phyloP scores from a whole-genome alignment of 2,113 vertebrate genomes.

The Gymnocephalus cernua region DNA sequence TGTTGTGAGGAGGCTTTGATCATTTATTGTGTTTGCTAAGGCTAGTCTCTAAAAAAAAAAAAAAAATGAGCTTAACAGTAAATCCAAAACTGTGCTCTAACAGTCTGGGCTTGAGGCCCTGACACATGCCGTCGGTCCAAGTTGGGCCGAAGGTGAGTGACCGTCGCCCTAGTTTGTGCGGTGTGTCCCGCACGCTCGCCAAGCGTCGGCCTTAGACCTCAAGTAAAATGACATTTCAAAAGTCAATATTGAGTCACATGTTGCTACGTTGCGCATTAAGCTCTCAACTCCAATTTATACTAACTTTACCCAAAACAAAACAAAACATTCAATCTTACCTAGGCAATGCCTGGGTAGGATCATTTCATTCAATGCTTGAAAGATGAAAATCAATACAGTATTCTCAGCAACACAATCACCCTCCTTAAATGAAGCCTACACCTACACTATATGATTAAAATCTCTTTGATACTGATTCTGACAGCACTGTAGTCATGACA shows the following conservation, averaged over 20 bases:
- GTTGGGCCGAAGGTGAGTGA: too few species aligned
- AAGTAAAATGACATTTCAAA: conserved; percentile 24
- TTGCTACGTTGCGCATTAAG: neutral
- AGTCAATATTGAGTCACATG: conserved; percentile 40
- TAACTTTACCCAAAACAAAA: neutral
- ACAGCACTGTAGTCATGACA: neutral
- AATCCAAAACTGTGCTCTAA: neutral
- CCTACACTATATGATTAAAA: conserved; percentile 1
- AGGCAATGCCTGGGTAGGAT: neutral
- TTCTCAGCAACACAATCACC: conserved; percentile 5
- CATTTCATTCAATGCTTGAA: conserved; percentile 3
- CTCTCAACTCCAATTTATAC: neutral
- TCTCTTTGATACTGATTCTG: neutral
- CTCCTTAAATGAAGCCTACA: neutral
- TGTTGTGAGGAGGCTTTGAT: conserved; percentile 24
- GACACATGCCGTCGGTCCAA: too few species aligned
- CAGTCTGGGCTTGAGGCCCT: neutral
- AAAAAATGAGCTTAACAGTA: neutral
- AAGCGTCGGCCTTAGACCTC: neutral
- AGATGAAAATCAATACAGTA: neutral
- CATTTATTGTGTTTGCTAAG: conserved; percentile 21
- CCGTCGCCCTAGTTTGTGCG: too few species aligned
- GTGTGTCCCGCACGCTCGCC: too few species aligned
- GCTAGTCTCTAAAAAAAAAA: too few species aligned
- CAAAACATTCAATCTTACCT: conserved; percentile 4